These are phyloP conservation scores for Ctena decussata DNA, from an alignment of 2,888 invertebrate genomes.

Conservation along the genomic window DNA sequence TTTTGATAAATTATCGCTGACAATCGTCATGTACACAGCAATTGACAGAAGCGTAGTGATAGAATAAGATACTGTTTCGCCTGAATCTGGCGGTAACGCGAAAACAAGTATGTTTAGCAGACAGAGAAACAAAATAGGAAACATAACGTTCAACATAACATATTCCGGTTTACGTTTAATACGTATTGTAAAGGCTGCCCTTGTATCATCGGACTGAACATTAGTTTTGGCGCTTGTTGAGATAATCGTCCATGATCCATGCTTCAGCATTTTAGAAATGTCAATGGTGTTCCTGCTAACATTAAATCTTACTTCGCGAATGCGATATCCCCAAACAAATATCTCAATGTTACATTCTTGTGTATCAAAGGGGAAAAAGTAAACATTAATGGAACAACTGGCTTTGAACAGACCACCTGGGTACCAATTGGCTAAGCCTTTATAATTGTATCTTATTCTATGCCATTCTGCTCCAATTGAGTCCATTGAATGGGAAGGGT, in stretches of 20 bases:
- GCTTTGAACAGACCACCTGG: constrained; percentile 34
- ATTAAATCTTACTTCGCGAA: constrained; percentile 20
- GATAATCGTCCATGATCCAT: too few species aligned
- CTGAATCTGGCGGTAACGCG: constrained; percentile 49
- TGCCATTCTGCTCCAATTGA: constrained; percentile 14
- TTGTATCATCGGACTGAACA: too few species aligned
- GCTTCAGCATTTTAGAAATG: background rate
- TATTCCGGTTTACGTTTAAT: constrained; percentile 56
- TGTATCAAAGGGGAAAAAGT: constrained; percentile 41
- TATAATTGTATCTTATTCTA: background rate
- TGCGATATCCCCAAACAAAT: constrained; percentile 21
- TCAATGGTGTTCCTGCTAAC: background rate
- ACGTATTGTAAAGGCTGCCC: background rate
- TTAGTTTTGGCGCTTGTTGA: too few species aligned
- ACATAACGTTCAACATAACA: constrained; percentile 58
- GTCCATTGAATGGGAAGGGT: background rate
- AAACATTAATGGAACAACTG: constrained; percentile 36
- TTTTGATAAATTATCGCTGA: constrained; percentile 54
- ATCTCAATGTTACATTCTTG: constrained; percentile 38
- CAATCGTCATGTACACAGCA: constrained; percentile 55
- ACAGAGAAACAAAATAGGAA: constrained; percentile 49
- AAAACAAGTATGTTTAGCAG: constrained; percentile 47
- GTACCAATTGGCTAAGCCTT: constrained; percentile 17
- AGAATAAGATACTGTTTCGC: constrained; percentile 50
- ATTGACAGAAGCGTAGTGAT: constrained; percentile 58